Conservation (phyloP, 2,888 invertebrate genomes). For the Drosophila nr. perissopoda region DNA sequence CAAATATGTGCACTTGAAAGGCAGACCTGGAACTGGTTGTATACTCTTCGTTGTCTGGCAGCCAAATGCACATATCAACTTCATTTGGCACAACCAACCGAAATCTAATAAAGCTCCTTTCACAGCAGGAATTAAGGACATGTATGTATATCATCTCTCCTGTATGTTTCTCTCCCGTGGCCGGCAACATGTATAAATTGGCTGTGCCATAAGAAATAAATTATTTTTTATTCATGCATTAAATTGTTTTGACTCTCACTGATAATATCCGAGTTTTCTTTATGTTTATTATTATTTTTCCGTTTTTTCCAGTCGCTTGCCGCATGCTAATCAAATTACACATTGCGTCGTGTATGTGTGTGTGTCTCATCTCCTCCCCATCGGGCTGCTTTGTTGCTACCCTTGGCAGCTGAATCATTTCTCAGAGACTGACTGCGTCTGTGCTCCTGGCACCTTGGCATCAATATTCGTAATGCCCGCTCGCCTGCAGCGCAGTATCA, state of each 20-base stretch:
- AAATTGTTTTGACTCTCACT: constrained; percentile 84
- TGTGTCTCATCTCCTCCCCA: constrained; percentile 8
- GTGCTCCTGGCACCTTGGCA: constrained; percentile 51
- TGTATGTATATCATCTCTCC: not conserved
- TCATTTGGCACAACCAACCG: constrained; percentile 24
- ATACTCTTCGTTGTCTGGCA: constrained; percentile 33
- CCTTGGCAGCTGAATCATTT: constrained; percentile 79
- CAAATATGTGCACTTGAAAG: constrained; percentile 65
- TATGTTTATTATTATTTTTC: constrained; percentile 70
- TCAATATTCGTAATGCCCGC: constrained; percentile 58
- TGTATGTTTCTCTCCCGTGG: not conserved
- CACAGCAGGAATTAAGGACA: constrained; percentile 59
- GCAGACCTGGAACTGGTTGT: not conserved
- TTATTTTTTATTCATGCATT: constrained; percentile 84
- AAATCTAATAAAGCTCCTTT: constrained; percentile 67
- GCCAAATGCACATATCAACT: constrained; percentile 47
- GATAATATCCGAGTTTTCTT: constrained; percentile 73
- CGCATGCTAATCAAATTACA: constrained; percentile 82
- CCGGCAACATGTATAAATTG: constrained; percentile 18
- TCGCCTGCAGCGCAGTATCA: constrained; percentile 82
- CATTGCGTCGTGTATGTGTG: constrained; percentile 32
- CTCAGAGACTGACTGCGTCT: constrained; percentile 58
- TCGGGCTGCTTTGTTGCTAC: constrained; percentile 11
- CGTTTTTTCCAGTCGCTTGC: constrained; percentile 15
- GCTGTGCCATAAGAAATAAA: constrained; percentile 59